phyloP scores from a whole-genome alignment of 2,113 vertebrate genomes.

The Tinamus guttatus region DNA sequence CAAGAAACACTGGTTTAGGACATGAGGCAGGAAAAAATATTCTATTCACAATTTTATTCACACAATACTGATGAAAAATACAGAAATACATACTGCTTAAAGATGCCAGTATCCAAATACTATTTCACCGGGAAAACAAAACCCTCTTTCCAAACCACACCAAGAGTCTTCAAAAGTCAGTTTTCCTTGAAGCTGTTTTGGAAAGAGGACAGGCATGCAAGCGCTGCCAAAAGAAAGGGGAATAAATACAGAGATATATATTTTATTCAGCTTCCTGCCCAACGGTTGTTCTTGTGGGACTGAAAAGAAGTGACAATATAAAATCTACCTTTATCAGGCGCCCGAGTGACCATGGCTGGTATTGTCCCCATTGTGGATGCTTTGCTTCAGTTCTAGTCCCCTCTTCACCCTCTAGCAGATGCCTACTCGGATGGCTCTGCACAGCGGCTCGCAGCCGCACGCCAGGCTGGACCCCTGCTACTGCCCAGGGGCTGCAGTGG shows the following conservation, averaged over 20 bases:
- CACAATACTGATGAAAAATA: background rate
- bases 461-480: background rate
- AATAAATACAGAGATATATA: background rate
- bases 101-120: background rate
- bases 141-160: background rate
- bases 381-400: background rate
- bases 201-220: background rate
- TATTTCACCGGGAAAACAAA: conserved; percentile 5
- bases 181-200: conserved; percentile 37
- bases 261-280: background rate
- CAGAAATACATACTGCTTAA: background rate
- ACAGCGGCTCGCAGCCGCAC: accelerated
- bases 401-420: background rate
- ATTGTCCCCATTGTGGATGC: background rate
- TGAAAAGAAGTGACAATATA: background rate
- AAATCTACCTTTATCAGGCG: background rate
- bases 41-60: background rate
- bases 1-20: background rate
- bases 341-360: background rate
- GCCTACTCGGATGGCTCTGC: background rate
- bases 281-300: background rate
- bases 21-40: background rate
- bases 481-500: background rate
- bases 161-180: conserved; percentile 4
- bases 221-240: background rate